Conservation (phyloP, 2,888 invertebrate species). For the Rotaria socialis region DNA sequence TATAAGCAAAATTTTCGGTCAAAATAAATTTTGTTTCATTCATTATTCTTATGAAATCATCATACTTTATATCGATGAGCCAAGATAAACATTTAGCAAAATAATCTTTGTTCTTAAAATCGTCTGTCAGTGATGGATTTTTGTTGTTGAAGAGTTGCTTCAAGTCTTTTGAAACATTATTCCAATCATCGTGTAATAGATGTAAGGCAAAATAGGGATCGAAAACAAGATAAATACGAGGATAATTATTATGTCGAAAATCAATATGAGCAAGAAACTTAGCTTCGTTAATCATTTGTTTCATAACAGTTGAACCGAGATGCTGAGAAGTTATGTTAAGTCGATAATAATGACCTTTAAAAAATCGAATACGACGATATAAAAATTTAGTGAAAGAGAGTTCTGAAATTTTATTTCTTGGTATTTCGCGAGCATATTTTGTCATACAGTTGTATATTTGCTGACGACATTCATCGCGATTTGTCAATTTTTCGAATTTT, state of each 20-base stretch:
- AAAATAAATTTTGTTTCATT: constrained; percentile 29
- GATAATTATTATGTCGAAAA: background rate
- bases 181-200: constrained; percentile 22
- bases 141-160: background rate
- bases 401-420: constrained; percentile 25
- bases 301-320: background rate
- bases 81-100: constrained; percentile 25
- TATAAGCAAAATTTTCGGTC: constrained; percentile 28
- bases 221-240: constrained; percentile 20
- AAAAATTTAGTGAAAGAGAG: constrained; percentile 22
- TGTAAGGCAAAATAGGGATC: constrained; percentile 2
- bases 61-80: constrained; percentile 22
- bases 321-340: background rate
- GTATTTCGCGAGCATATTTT: background rate
- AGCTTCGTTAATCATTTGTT: constrained; percentile 12
- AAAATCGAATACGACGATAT: constrained; percentile 24
- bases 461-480: background rate
- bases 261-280: background rate
- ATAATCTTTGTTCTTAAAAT: constrained; percentile 5
- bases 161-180: background rate
- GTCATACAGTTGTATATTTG: background rate
- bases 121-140: background rate
- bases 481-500: background rate
- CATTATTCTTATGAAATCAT: background rate
- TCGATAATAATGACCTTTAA: constrained; percentile 6